These are phyloP conservation scores for Danio kyathit DNA, from an alignment of 2,797 vertebrate genomes.

Conservation along the genomic window DNA sequence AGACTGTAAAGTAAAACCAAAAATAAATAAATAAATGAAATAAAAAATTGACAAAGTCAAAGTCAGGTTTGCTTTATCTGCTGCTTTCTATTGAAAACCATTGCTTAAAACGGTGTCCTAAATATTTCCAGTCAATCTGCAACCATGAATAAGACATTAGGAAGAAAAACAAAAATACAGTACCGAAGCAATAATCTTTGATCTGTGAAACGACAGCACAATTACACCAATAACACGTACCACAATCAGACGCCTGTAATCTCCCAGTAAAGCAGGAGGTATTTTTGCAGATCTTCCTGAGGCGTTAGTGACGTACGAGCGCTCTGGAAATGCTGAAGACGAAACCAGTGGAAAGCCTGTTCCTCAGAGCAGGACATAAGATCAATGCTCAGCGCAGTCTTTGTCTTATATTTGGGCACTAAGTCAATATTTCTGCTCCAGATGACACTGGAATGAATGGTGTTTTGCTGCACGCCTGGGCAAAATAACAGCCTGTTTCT, in stretches of 20 bases:
- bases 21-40: too few species aligned
- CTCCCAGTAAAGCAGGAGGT: background rate
- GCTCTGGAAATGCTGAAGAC: slow-evolving; percentile 52
- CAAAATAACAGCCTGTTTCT: slow-evolving; percentile 2
- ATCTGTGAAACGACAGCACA: background rate
- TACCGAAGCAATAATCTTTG: background rate
- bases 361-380: slow-evolving; percentile 44
- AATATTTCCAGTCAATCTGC: slow-evolving; percentile 55
- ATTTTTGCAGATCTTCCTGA: slow-evolving; percentile 12
- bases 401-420: slow-evolving; percentile 41
- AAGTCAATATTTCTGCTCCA: slow-evolving; percentile 48
- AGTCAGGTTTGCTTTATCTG: slow-evolving; percentile 56
- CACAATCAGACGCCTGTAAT: background rate
- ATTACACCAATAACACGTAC: background rate
- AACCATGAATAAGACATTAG: slow-evolving; percentile 21
- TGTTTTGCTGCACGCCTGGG: slow-evolving; percentile 1
- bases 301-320: slow-evolving; percentile 22
- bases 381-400: slow-evolving; percentile 52
- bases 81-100: slow-evolving; percentile 62
- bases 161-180: slow-evolving; percentile 21
- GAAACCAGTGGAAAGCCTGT: slow-evolving; percentile 21
- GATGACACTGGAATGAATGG: slow-evolving; percentile 38
- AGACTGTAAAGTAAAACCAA: too few species aligned
- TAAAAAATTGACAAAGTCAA: too few species aligned
- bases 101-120: slow-evolving; percentile 51